Evolutionary conservation across 2,113 vertebrate genomes (phyloP), one percentile per base, ranked within the genome.

Genomic region (Salvator merianae): DNA sequence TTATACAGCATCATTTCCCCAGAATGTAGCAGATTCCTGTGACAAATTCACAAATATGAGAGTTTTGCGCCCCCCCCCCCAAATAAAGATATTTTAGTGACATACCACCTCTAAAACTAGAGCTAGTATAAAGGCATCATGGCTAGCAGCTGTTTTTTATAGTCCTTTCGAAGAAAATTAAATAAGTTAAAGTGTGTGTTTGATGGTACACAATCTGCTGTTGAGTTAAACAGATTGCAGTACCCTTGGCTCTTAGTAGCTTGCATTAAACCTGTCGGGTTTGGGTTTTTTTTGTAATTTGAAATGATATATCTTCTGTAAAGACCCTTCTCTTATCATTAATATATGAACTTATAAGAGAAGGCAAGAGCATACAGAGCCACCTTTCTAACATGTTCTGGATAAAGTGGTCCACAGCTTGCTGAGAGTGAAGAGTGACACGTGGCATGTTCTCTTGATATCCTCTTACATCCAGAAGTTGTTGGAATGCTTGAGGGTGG

Each of bases 401-500:
- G 34, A 28, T 1, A 55, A 70, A n/a, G 5, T 22, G 63, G n/a
- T 69, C 30, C 28, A 63, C n/a, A 53, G 9, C 34, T 77, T 77
- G 9, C 40, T 8, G n/a, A 70, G 12, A 2, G 28, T 40, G 34
- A 32, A 59, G 30, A 38, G 4, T 43, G 12, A 59, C 18, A 20
- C 16, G 18, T 59, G 55, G 13, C 20, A 20, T 20, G 1, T 28
- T 18, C 7, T 13, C 3, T 43, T 71, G 34, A 38, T 32, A 10
- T 32, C 65, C 13, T 62, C 20, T 59, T 30, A 4, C 43, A 13
- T 16, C 69, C 65, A 32, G 83, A 38, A 65, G 47, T 62, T 47
- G 38, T 22, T 84, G 40, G 68, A 77, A 82, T 78, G n/a, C 30
- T 28, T 30, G 68, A 82, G 72, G 84, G 71, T 72, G 36, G 65